These are phyloP conservation scores for Hirtodrosophila confusa DNA, from an alignment of 2,888 invertebrate species.

Conservation along the genomic window DNA sequence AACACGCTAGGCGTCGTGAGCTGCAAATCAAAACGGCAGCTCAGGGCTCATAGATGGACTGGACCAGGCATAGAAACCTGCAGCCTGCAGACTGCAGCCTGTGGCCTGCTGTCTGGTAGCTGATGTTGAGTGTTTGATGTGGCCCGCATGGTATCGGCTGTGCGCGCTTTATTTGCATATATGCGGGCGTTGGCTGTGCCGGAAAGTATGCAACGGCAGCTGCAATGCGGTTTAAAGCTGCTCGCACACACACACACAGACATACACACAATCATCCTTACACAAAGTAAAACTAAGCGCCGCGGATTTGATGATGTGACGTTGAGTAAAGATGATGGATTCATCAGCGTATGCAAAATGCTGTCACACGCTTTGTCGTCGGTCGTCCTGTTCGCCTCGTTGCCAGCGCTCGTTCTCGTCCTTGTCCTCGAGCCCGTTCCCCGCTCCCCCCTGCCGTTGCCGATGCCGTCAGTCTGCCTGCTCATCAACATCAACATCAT, in stretches of 20 bases:
- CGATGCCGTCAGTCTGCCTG: constrained; percentile 48
- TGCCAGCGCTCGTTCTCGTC: constrained; percentile 20
- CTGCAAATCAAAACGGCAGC: constrained; percentile 43
- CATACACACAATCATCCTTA: constrained; percentile 1
- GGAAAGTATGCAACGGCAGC: constrained; percentile 42
- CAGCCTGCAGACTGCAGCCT: background rate
- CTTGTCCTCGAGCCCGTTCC: constrained; percentile 27
- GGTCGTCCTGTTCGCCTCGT: constrained; percentile 36
- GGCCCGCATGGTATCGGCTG: constrained; percentile 44
- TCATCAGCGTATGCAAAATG: constrained; percentile 82
- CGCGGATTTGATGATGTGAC: constrained; percentile 81
- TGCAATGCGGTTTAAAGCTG: constrained; percentile 48
- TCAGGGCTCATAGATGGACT: constrained; percentile 26
- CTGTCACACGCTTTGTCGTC: constrained; percentile 77
- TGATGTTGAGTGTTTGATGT: constrained; percentile 57
- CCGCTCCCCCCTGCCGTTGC: background rate
- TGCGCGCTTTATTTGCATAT: constrained; percentile 51
- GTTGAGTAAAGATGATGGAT: constrained; percentile 82
- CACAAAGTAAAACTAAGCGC: constrained; percentile 72
- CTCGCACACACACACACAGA: background rate
- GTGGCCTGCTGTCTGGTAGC: background rate
- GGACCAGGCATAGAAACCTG: constrained; percentile 6
- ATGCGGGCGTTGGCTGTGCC: constrained; percentile 42
- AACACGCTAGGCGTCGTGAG: constrained; percentile 38
- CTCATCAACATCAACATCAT: constrained; percentile 79